Evolutionary conservation across 64 coral and sea anemone species (phyloP).

Genomic region (Montipora cactus): DNA sequence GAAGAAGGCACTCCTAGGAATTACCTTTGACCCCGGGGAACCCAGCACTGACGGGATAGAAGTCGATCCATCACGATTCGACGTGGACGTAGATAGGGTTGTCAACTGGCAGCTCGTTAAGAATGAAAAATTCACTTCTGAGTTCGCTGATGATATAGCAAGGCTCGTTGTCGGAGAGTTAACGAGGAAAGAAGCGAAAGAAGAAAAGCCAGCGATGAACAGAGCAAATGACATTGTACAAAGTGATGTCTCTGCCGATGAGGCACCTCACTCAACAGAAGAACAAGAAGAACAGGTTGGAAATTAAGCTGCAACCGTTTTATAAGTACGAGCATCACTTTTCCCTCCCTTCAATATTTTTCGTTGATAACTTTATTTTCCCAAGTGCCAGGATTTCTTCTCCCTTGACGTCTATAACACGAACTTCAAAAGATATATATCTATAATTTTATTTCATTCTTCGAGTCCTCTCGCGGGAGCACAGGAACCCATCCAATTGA

Average conservation of each 20-base stretch:
- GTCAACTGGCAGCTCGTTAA: constrained; percentile 47
- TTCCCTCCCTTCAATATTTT: too few relatives aligned
- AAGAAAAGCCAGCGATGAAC: constrained; percentile 10
- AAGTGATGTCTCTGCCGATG: constrained; percentile 20
- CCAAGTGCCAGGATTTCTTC: too few relatives aligned
- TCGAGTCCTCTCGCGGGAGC: too few relatives aligned
- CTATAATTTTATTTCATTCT: too few relatives aligned
- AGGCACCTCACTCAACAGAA: not conserved
- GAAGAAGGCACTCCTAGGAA: constrained; percentile 65
- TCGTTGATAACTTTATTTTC: too few relatives aligned
- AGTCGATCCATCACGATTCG: constrained; percentile 62
- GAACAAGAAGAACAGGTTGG: not conserved
- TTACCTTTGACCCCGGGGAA: constrained; percentile 56
- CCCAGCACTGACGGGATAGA: constrained; percentile 64
- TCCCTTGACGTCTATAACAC: too few relatives aligned
- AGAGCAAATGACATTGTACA: not conserved
- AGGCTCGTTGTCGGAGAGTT: constrained; percentile 25
- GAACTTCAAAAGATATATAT: too few relatives aligned
- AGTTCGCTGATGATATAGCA: constrained; percentile 58
- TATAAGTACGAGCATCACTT: not conserved
- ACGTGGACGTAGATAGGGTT: constrained; percentile 37
- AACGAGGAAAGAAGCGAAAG: not conserved
- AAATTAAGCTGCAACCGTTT: not conserved
- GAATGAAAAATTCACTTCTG: constrained; percentile 37
- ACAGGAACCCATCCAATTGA: too few relatives aligned